phyloP scores from a whole-genome alignment of 2,113 vertebrate species.

The Xiphorhynchus elegans region DNA sequence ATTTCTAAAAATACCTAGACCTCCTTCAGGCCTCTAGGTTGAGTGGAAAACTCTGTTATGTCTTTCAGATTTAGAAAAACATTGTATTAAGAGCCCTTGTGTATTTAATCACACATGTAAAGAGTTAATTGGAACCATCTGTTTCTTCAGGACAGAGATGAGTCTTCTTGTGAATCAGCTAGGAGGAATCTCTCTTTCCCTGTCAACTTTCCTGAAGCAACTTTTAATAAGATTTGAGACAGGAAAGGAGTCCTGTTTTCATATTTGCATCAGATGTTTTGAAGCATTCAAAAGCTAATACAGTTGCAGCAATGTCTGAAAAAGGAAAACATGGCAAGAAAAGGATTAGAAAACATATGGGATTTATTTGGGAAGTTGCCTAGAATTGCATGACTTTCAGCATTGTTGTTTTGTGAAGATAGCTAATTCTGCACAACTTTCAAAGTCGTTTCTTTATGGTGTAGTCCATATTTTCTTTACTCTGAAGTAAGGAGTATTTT shows the following conservation, averaged over 20 bases:
- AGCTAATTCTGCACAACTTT: not conserved
- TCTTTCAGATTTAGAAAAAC: not conserved
- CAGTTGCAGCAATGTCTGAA: not conserved
- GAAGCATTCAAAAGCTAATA: not conserved
- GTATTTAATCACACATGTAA: not conserved
- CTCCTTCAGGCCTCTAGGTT: not conserved
- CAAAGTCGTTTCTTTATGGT: not conserved
- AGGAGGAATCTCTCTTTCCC: not conserved
- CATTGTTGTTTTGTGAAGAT: not conserved
- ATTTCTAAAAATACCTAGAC: not conserved
- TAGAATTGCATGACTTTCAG: not conserved
- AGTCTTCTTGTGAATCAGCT: not conserved
- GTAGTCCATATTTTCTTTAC: not conserved
- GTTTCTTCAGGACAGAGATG: not conserved
- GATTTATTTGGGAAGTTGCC: not conserved
- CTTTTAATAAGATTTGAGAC: not conserved
- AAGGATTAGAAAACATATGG: not conserved
- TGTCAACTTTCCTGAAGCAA: not conserved
- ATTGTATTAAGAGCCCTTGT: not conserved
- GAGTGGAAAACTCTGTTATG: not conserved
- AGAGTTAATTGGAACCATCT: constrained; percentile 36
- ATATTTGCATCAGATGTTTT: constrained; percentile 10
- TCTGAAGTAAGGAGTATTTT: not conserved
- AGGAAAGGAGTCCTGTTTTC: not conserved
- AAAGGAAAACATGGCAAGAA: not conserved